These are phyloP conservation scores for Caenorhabditis sulstoni DNA, from an alignment of 2,888 invertebrate species.

Conservation along the genomic window DNA sequence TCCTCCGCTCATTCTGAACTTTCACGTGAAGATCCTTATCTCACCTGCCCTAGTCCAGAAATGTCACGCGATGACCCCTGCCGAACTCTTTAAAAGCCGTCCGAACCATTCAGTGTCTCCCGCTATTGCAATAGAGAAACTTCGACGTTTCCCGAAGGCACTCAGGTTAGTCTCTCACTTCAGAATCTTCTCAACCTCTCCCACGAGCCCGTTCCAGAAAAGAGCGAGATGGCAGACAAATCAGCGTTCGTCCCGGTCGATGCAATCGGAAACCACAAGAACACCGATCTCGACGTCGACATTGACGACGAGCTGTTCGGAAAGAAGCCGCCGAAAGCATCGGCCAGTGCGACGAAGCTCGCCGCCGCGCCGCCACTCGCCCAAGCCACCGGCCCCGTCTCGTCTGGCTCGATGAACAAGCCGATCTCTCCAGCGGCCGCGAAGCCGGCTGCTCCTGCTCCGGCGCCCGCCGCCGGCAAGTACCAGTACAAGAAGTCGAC, in stretches of 20 bases:
- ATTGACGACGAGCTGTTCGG: slow-evolving; percentile 64
- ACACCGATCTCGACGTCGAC: slow-evolving; percentile 62
- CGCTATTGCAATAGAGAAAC: no score
- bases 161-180: no score
- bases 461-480: slow-evolving; percentile 21
- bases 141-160: no score
- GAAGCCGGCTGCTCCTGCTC: slow-evolving; percentile 24
- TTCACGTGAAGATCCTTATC: neutral
- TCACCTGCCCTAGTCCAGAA: no score
- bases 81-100: no score
- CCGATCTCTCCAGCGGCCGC: slow-evolving; percentile 23
- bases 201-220: slow-evolving; percentile 24
- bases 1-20: neutral
- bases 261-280: slow-evolving; percentile 59
- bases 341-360: slow-evolving; percentile 23
- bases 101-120: no score
- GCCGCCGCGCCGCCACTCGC: slow-evolving; percentile 34
- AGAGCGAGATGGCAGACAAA: slow-evolving; percentile 62
- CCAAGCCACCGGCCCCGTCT: slow-evolving; percentile 5
- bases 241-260: slow-evolving; percentile 65
- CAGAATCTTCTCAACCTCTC: slow-evolving; percentile 1
- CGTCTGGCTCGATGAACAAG: neutral
- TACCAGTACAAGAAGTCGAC: slow-evolving; percentile 54
- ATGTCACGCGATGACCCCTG: no score
- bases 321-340: slow-evolving; percentile 51